Base-by-base conservation (phyloP, 2,888 invertebrate species). In the Pherbina coryleti region DNA sequence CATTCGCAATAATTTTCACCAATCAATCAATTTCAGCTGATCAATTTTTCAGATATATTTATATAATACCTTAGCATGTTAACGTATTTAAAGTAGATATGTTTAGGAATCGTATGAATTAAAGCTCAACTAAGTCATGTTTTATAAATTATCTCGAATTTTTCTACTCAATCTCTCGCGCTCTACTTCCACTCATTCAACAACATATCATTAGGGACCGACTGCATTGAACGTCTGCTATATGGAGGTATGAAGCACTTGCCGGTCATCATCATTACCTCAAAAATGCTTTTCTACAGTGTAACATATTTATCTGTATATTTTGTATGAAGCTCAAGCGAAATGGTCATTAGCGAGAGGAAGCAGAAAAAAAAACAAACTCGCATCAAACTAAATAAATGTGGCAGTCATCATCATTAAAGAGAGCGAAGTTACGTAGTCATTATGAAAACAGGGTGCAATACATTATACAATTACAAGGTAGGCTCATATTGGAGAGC, bases 181-280 rank as follows among this genome's bases (percentile, higher is more conserved):
- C 67, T 5, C 60, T 17, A 2, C 64, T n/a, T 53, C 14, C 76
- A 72, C 60, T 72, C 72, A 72, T n/a, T n/a, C n/a, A n/a, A n/a
- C n/a, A 72, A 72, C 72, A 51, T 72, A 44, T 72, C 60, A 72
- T 72, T 72, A 72, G 72, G 60, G 44, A 5, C 44, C 60, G 72
- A 55, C 55, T 64, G 51, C 11, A n/a, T 17, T 19, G n/a, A 75
- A 79, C 79, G 80, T 79, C 82, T 77, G 81, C 82, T 79, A 79
- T 81, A 80, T 79, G 78, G 83, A 81, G 84, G 82, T 80, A 83
- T 83, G 80, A 17, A 55, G 44, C 44, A 60, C 57, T 83, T 83
- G 82, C 84, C 86, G 85, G 87, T 86, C 86, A 86, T 87, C 86
- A 87, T 87, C 87, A 87, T 87, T 87, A 87, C 72, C 57, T 72